Conservation (phyloP, 2,797 vertebrate species). For the Coendou prehensilis region DNA sequence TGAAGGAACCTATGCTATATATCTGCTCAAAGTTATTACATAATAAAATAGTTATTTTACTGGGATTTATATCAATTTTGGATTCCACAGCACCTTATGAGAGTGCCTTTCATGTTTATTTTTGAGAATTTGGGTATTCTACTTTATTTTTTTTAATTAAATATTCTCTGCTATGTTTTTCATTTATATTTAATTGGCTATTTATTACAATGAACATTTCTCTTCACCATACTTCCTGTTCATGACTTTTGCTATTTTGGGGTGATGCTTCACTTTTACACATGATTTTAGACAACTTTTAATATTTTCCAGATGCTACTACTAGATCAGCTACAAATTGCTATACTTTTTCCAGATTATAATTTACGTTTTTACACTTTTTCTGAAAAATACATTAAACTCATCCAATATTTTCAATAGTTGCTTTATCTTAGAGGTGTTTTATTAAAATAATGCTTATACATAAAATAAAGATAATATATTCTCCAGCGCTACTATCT, state of each 20-base stretch:
- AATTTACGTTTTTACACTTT: not conserved
- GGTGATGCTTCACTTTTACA: not conserved
- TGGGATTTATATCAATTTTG: not conserved
- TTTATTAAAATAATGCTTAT: not conserved
- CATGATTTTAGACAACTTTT: not conserved
- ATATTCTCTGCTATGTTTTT: not conserved
- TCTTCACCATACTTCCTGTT: not conserved
- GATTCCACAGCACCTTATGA: not conserved
- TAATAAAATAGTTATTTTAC: not conserved
- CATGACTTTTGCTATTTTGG: not conserved
- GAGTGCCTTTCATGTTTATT: not conserved
- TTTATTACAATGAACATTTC: not conserved
- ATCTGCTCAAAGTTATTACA: not conserved
- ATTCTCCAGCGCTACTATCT: not conserved
- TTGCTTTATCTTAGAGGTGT: not conserved
- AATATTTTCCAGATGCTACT: not conserved
- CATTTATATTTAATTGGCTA: not conserved
- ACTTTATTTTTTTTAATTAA: not conserved
- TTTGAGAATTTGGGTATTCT: not conserved
- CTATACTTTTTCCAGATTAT: not conserved
- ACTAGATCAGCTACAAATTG: not conserved
- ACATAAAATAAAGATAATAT: not conserved
- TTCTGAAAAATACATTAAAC: not conserved
- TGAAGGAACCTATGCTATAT: not conserved
- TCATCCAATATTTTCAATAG: not conserved